A percentile compares a stretch with the other conserved stretches of the same genome.
Evolutionary conservation across 2,797 vertebrate genomes (phyloP).

Genomic region (Myotis daubentonii): DNA sequence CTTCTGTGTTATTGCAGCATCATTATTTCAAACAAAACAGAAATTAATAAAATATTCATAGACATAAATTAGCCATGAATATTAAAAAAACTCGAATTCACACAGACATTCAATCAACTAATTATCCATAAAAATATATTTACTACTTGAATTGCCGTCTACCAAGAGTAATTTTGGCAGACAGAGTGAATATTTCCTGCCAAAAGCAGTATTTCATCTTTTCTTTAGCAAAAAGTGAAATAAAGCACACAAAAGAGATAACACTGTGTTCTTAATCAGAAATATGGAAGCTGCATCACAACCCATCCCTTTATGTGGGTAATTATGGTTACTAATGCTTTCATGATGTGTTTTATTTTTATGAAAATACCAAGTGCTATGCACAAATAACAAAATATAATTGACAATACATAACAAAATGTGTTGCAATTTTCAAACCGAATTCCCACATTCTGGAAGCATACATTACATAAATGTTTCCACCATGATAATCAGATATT

Average conservation of each 20-base stretch:
- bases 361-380: conserved; percentile 63
- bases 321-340: conserved; percentile 56
- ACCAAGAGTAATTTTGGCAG: conserved; percentile 73
- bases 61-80: conserved; percentile 73
- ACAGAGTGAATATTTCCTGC: conserved; percentile 19
- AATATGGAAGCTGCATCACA: background rate
- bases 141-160: conserved; percentile 76
- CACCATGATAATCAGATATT: background rate
- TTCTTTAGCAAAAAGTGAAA: conserved; percentile 53
- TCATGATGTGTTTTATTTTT: conserved; percentile 27
- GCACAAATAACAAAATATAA: background rate
- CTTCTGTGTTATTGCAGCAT: conserved; percentile 45
- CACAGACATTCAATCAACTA: conserved; percentile 75
- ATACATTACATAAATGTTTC: background rate
- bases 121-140: conserved; percentile 78
- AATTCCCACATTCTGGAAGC: background rate
- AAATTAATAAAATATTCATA: conserved; percentile 74
- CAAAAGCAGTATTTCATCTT: conserved; percentile 71
- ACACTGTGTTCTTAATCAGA: conserved; percentile 59
- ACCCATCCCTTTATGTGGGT: conserved; percentile 42
- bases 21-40: conserved; percentile 69
- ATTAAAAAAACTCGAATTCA: conserved; percentile 68
- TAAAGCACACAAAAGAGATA: conserved; percentile 61
- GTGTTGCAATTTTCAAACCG: background rate
- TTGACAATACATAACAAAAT: background rate